Conservation (phyloP, 2,113 vertebrate species). For the Butorides virescens region DNA sequence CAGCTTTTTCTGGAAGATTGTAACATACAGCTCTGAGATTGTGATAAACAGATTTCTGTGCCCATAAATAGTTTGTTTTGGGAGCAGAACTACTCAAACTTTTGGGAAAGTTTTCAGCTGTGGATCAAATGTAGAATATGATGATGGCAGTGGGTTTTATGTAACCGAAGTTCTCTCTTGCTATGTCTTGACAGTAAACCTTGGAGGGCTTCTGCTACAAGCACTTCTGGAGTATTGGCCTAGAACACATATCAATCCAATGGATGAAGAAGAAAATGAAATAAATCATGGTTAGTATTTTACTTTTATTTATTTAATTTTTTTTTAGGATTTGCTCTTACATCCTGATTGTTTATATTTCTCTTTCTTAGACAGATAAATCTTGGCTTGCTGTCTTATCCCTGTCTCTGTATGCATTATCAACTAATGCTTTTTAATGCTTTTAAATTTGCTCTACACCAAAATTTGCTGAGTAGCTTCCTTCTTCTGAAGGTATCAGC, state of each 20-base stretch:
- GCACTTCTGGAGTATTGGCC: constrained; percentile 98
- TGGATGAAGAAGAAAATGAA: constrained; percentile 98
- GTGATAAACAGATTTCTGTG: neutral
- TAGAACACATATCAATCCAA: constrained; percentile 93
- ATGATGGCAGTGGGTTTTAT: rapidly evolving
- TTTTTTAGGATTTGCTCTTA: neutral
- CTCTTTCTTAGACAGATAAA: neutral
- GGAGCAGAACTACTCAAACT: neutral
- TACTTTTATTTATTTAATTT: neutral
- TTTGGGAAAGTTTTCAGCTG: neutral
- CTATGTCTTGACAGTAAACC: constrained; percentile 82
- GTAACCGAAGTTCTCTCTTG: neutral
- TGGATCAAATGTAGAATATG: neutral
- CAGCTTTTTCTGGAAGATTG: neutral
- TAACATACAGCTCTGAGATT: neutral
- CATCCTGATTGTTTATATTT: neutral
- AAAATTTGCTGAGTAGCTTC: neutral
- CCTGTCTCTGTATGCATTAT: neutral
- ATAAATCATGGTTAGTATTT: constrained; percentile 84
- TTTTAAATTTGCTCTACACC: neutral
- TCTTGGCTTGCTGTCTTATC: neutral
- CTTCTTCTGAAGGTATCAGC: neutral
- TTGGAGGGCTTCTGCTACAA: constrained; percentile 94
- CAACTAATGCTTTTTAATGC: neutral
- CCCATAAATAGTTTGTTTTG: neutral